Conservation (phyloP, 2,888 invertebrate genomes). For the Cordilura impudica region DNA sequence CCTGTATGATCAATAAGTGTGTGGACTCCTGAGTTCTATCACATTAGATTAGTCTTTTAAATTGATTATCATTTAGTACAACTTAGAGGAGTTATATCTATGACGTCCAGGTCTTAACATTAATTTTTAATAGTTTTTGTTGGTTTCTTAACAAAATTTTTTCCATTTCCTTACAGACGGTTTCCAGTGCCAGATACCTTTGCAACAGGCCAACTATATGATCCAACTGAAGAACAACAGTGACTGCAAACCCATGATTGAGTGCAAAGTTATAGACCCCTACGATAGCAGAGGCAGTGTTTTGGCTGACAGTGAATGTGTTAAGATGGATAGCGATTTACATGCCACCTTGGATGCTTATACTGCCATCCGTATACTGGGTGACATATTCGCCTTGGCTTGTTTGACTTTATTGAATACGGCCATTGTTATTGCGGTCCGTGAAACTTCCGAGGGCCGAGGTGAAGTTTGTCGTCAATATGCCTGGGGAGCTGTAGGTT, state of each 20-base stretch:
- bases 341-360: conserved; percentile 85
- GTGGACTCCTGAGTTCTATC: too few relatives aligned
- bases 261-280: conserved; percentile 85
- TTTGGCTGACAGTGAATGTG: conserved; percentile 84
- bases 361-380: conserved; percentile 83
- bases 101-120: too few relatives aligned
- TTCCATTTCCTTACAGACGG: conserved; percentile 75
- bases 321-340: conserved; percentile 81
- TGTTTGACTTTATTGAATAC: conserved; percentile 85
- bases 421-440: conserved; percentile 88
- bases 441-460: conserved; percentile 88
- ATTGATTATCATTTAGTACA: too few relatives aligned
- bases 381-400: conserved; percentile 88
- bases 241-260: conserved; percentile 82
- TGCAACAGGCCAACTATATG: conserved; percentile 77
- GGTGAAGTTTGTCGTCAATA: conserved; percentile 89
- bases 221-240: conserved; percentile 68
- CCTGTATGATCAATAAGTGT: too few relatives aligned
- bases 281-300: conserved; percentile 84
- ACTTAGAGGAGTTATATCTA: too few relatives aligned
- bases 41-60: too few relatives aligned
- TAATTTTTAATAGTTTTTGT: too few relatives aligned
- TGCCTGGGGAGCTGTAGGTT: conserved; percentile 86
- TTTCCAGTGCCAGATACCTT: conserved; percentile 83
- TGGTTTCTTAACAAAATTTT: too few relatives aligned